Base-by-base conservation (phyloP, 2,888 invertebrate genomes). In the Microchrysa polita region DNA sequence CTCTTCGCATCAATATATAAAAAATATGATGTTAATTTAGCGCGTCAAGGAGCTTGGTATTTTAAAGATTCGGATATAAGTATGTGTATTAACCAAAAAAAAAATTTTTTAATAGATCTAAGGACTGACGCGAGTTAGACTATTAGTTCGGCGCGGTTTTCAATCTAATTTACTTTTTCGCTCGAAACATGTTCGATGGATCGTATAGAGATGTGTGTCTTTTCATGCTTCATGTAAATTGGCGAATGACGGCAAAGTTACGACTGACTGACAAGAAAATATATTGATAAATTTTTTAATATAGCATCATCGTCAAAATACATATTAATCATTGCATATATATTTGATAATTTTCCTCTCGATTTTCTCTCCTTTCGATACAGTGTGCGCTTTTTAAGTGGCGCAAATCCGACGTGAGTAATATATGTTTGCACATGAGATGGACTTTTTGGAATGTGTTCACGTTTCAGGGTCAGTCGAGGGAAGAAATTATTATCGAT, bases 311-410 rank as follows among this genome's bases (percentile, higher is more conserved):
- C n/a, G n/a, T n/a, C 69, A 59, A 63, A 73, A 73, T 57, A 63
- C 71, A 71, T 57, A 73, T 71, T 74, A 61, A 23, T 74, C 74
- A 74, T n/a, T 48, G 63, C 48, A 73, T 74, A 74, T 74, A 73
- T 74, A 74, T 74, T 67, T 65, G 55, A 67, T 61, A 63, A 55
- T 67, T 23, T 69, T 73, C 63, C n/a, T 34, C n/a, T n/a, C n/a
- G 27, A 34, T 34, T 34, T 34, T 34, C 27, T 34, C 27, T 34
- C 27, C 7, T 34, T 34, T 34, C 27, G 7, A 34, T 34, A 5
- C 27, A n/a, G n/a, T n/a, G 27, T 34, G 27, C 27, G 27, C 2
- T 34, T 34, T 34, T 34, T 5, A 34, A n/a, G n/a, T n/a, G n/a
- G n/a, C n/a, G n/a, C n/a, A n/a, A n/a, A n/a, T n/a, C n/a, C n/a